A percentile compares a stretch with the other conserved stretches of the same genome.
These are phyloP conservation scores for Caenorhabditis elegans DNA, from an alignment of 1,140 invertebrate species.

Conservation along the genomic window DNA sequence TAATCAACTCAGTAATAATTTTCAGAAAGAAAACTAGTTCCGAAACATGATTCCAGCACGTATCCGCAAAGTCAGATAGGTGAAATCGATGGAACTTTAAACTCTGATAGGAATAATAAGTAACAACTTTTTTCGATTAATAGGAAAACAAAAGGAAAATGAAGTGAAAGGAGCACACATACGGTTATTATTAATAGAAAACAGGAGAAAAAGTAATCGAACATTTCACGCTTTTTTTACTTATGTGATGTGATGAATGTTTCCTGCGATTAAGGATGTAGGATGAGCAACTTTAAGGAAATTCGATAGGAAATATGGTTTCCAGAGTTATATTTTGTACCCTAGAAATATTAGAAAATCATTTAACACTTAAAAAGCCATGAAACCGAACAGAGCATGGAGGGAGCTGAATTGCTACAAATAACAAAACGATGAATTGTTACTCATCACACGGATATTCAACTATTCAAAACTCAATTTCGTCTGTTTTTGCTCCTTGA, in stretches of 20 bases:
- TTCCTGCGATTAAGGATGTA: not conserved
- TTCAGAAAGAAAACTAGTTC: too few species aligned
- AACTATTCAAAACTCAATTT: constrained; percentile 16
- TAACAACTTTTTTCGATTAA: not conserved
- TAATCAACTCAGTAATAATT: too few species aligned
- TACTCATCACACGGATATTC: constrained; percentile 14
- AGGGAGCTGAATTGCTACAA: too few species aligned
- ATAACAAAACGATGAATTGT: not conserved
- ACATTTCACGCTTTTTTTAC: not conserved
- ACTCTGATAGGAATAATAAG: too few species aligned
- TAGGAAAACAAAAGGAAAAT: not conserved
- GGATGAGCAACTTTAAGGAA: not conserved
- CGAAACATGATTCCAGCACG: too few species aligned
- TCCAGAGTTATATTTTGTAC: too few species aligned
- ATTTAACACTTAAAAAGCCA: too few species aligned
- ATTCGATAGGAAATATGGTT: too few species aligned
- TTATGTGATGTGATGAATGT: not conserved
- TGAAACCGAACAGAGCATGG: too few species aligned
- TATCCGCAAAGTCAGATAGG: too few species aligned
- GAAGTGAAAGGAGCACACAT: not conserved
- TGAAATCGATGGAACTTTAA: too few species aligned
- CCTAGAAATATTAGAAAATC: too few species aligned
- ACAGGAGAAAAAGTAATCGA: not conserved
- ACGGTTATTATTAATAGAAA: constrained; percentile 8
- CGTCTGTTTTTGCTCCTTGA: constrained; percentile 8